Evolutionary conservation across 2,113 vertebrate species (phyloP).

Genomic region (Nesospiza acunhae): DNA sequence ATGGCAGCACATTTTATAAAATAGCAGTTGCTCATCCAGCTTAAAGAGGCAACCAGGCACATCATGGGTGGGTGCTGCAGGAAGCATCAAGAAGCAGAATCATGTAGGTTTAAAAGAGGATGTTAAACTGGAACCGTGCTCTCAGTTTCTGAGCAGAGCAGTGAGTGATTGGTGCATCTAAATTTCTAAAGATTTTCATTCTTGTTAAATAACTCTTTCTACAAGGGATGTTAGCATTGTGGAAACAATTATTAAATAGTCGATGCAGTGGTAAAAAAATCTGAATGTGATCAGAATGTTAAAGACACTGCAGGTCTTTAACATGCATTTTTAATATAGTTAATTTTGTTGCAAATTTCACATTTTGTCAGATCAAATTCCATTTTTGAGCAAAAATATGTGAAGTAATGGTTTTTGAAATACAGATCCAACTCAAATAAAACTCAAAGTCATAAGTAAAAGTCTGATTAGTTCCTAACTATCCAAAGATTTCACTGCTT

Average conservation of each 20-base stretch:
- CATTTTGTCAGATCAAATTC: background rate
- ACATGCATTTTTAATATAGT: background rate
- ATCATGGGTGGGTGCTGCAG: background rate
- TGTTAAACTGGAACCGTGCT: background rate
- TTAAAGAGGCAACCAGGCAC: background rate
- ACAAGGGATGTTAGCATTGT: background rate
- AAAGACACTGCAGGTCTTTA: background rate
- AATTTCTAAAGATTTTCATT: slow-evolving; percentile 50
- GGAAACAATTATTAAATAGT: slow-evolving; percentile 41
- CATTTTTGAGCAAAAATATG: background rate
- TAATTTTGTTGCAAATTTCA: background rate
- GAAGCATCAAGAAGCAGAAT: background rate
- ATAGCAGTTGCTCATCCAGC: background rate
- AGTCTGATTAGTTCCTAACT: background rate
- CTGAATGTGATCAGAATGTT: background rate
- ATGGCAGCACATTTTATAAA: background rate
- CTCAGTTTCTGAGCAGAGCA: background rate
- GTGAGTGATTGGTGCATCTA: background rate
- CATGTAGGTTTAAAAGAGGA: background rate
- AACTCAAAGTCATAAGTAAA: background rate
- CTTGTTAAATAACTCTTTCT: slow-evolving; percentile 16
- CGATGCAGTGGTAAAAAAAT: background rate
- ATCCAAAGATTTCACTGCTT: background rate
- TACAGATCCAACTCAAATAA: background rate
- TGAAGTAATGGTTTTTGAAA: background rate